Conservation (phyloP, 2,797 vertebrate genomes). For the Ctenochaetus hawaiiensis region DNA sequence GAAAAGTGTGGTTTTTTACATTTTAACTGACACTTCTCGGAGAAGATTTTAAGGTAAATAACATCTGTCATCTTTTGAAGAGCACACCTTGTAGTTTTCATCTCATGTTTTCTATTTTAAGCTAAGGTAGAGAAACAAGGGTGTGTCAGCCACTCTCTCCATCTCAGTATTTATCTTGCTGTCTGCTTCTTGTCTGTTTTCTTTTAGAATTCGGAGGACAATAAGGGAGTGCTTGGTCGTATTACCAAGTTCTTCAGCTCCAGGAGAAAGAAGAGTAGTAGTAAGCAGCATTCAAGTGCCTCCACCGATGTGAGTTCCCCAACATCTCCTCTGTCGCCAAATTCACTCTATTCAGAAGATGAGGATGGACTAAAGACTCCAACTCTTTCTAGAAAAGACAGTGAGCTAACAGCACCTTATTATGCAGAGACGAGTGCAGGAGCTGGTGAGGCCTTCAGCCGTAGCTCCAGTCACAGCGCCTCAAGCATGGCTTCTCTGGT, state of each 20-base stretch:
- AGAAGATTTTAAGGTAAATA: not conserved
- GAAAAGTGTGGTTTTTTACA: not conserved
- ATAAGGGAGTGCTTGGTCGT: constrained; percentile 75
- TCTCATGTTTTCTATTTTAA: not conserved
- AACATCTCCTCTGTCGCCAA: constrained; percentile 57
- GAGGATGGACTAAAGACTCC: constrained; percentile 60
- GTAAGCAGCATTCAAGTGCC: constrained; percentile 55
- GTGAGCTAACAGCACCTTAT: not conserved
- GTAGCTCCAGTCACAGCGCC: constrained; percentile 58
- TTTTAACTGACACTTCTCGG: not conserved
- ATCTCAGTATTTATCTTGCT: constrained; percentile 23
- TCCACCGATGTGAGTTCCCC: constrained; percentile 35
- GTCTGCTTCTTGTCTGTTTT: constrained; percentile 26
- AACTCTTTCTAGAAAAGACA: constrained; percentile 44
- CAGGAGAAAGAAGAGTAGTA: constrained; percentile 72
- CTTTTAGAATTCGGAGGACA: constrained; percentile 79
- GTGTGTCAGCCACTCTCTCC: not conserved
- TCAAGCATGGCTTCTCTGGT: constrained; percentile 61
- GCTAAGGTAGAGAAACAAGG: constrained; percentile 8
- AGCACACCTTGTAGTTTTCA: not conserved
- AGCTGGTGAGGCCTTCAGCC: constrained; percentile 26
- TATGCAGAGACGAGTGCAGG: not conserved
- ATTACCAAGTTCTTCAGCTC: constrained; percentile 78
- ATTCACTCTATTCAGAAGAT: not conserved
- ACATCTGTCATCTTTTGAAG: not conserved